These are phyloP conservation scores for Lottia scabra DNA, from an alignment of 2,888 invertebrate species.

Conservation along the genomic window DNA sequence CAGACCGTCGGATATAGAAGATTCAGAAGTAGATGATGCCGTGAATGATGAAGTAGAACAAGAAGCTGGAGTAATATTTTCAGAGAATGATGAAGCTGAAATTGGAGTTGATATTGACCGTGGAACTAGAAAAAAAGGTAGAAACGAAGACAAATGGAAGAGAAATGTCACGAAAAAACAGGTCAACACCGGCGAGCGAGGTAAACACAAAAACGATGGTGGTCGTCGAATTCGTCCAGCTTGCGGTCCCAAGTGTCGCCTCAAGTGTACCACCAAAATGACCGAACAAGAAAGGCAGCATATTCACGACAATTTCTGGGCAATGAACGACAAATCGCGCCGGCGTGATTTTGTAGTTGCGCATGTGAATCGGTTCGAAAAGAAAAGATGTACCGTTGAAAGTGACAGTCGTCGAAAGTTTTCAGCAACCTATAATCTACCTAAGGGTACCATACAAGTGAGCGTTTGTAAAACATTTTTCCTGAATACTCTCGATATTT, in stretches of 20 bases:
- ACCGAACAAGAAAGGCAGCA: background rate
- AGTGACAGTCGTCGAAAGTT: background rate
- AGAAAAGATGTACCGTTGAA: background rate
- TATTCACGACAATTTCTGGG: background rate
- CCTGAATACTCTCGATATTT: conserved; percentile 3
- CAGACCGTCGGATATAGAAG: too few relatives aligned
- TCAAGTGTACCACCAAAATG: background rate
- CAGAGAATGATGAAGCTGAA: too few relatives aligned
- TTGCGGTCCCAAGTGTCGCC: background rate
- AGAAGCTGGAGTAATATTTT: too few relatives aligned
- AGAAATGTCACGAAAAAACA: too few relatives aligned
- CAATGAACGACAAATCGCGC: background rate
- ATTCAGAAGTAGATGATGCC: too few relatives aligned
- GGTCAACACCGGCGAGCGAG: too few relatives aligned
- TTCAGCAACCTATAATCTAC: background rate
- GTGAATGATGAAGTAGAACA: too few relatives aligned
- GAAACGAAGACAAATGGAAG: too few relatives aligned
- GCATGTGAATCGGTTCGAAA: background rate
- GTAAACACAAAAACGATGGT: too few relatives aligned
- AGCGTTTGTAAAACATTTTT: background rate
- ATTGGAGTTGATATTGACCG: too few relatives aligned
- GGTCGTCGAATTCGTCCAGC: background rate
- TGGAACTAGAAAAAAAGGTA: too few relatives aligned
- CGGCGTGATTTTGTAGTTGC: background rate
- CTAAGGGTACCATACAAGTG: background rate